Conservation (phyloP, 2,888 invertebrate species). For the Selenia dentaria region DNA sequence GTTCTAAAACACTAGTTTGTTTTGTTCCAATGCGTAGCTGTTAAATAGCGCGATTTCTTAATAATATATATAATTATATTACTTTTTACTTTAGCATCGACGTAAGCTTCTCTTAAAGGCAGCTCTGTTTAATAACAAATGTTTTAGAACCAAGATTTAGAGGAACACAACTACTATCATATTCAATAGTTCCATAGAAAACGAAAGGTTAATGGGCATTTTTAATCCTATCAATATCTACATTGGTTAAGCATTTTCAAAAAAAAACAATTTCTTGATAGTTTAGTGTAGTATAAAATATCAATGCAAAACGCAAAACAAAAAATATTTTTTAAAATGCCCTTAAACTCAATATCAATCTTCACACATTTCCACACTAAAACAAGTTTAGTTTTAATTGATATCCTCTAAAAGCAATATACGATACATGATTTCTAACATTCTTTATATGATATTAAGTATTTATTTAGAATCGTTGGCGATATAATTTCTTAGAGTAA, state of each 20-base stretch:
- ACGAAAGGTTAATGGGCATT: constrained; percentile 3
- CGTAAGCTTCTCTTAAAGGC: constrained; percentile 19
- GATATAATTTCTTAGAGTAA: constrained; percentile 36
- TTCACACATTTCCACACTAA: constrained; percentile 4
- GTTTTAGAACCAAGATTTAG: constrained; percentile 16
- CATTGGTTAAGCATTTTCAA: constrained; percentile 4
- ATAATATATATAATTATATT: constrained; percentile 14
- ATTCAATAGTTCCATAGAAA: constrained; percentile 5
- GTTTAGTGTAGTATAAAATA: too few relatives aligned
- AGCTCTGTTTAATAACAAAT: constrained; percentile 7
- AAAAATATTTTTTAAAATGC: background rate
- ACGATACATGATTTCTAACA: constrained; percentile 59
- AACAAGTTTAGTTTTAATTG: constrained; percentile 6
- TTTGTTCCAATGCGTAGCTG: constrained; percentile 7
- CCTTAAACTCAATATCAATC: constrained; percentile 2
- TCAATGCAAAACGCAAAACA: background rate
- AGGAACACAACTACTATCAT: constrained; percentile 2
- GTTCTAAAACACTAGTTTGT: constrained; percentile 8
- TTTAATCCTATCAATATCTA: too few relatives aligned
- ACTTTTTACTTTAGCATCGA: constrained; percentile 16
- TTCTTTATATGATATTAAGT: constrained; percentile 73
- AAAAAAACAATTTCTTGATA: too few relatives aligned
- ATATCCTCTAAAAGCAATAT: constrained; percentile 27
- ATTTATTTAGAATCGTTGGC: constrained; percentile 64
- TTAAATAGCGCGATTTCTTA: constrained; percentile 11